Evolutionary conservation across 1,140 invertebrate species (phyloP).

Genomic region (Gryon sp.): DNA sequence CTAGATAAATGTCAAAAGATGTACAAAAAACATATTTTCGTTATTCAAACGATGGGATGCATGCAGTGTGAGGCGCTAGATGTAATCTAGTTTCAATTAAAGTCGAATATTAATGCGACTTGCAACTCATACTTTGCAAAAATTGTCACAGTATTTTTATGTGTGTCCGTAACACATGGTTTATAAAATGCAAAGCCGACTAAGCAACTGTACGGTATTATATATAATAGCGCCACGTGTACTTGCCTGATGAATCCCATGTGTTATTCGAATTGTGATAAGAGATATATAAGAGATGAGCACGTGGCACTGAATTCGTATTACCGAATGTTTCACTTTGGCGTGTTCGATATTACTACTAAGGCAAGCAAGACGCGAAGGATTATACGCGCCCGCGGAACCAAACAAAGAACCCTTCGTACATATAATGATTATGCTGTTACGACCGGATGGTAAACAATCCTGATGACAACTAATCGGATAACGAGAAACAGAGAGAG

Average conservation of each 20-base stretch:
- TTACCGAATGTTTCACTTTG: constrained; percentile 43
- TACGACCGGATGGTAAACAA: constrained; percentile 44
- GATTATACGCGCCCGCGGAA: constrained; percentile 35
- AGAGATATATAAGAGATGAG: constrained; percentile 60
- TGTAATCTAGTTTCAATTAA: constrained; percentile 26
- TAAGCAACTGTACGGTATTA: constrained; percentile 53
- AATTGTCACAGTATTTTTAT: constrained; percentile 22
- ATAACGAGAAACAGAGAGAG: no score
- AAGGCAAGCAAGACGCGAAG: constrained; percentile 15
- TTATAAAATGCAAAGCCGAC: constrained; percentile 60
- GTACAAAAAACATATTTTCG: not conserved
- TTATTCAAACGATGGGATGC: not conserved
- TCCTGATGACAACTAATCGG: constrained; percentile 55
- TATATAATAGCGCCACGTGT: constrained; percentile 59
- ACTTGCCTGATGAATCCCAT: constrained; percentile 54
- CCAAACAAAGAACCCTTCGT: constrained; percentile 53
- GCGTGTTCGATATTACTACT: constrained; percentile 52
- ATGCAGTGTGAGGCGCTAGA: not conserved
- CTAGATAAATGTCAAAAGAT: no score
- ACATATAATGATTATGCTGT: constrained; percentile 25
- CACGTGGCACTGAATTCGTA: constrained; percentile 57
- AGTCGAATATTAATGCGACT: constrained; percentile 14
- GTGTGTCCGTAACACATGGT: constrained; percentile 50
- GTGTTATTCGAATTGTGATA: constrained; percentile 58
- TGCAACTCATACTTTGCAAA: constrained; percentile 7